Base-by-base conservation (phyloP, 2,888 invertebrate species). In the Lochmaea crataegi region DNA sequence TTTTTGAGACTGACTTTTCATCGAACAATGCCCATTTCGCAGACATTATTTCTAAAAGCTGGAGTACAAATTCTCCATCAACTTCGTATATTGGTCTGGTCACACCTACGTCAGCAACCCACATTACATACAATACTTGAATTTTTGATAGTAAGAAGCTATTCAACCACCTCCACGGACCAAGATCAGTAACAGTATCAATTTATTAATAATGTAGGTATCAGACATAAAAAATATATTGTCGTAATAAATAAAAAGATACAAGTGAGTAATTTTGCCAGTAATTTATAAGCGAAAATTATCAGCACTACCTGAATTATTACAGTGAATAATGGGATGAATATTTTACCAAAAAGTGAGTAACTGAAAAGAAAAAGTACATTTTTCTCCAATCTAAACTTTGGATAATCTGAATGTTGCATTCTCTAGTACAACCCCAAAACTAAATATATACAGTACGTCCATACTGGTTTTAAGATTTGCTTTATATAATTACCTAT, bases 11-110 rank as follows among this genome's bases (percentile, higher is more conserved):
- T 41, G 64, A 51, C 56, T 64, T 56, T 38, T 18, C n/a, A 38
- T 16, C 45, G 64, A 65, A 73, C 68, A 65, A 73, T 58, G 32
- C 53, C 60, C 56, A 61, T 73, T 73, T 73, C 32, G 26, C 69
- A 60, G 68, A 48, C 73, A 65, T 69, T 73, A 67, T 69, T 65
- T 66, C 42, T 53, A 32, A 65, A 73, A 69, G 65, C 65, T 65
- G 56, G 51, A 68, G 56, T 65, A 69, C 65, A 66, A 73, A 69
- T 73, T 69, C 58, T 61, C 68, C 73, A 64, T 73, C 73, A 69
- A 69, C 26, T 48, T 64, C 32, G 63, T 67, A 69, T 57, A 65
- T 65, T 73, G 68, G 72, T 64, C 53, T 64, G 63, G 57, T 60
- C 22, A 45, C 73, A 65, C 73, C 73, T 65, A 73, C 73, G 61